Percentiles rank a stretch among this genome's conserved stretches.
Evolutionary conservation across 2,113 vertebrate species (phyloP).

Genomic region (Anoura caudifer): DNA sequence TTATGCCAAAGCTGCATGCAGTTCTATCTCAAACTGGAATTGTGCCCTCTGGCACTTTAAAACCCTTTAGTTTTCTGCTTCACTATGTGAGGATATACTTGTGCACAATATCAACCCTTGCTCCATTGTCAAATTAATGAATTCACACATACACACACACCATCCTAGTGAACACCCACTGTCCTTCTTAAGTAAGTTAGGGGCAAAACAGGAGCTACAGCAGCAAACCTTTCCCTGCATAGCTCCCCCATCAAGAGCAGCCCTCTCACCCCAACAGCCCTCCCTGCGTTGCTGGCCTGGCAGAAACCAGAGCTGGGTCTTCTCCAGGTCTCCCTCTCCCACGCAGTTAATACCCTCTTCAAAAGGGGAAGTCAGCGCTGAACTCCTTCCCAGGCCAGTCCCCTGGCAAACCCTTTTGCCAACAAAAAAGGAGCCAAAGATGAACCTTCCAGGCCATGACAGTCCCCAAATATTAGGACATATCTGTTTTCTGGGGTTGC

Average conservation of each 20-base stretch:
- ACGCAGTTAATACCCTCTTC: neutral
- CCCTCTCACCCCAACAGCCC: neutral
- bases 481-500: slow-evolving; percentile 11
- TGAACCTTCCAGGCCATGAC: neutral
- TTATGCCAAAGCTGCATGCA: neutral
- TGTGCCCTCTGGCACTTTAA: neutral
- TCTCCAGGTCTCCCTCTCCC: neutral
- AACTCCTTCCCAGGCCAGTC: neutral
- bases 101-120: neutral
- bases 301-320: neutral
- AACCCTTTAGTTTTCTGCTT: neutral
- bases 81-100: neutral
- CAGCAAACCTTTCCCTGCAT: neutral
- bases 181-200: neutral
- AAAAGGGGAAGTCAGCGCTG: slow-evolving; percentile 6
- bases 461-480: neutral
- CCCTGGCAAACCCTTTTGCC: neutral
- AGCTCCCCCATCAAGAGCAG: neutral
- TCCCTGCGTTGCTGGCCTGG: neutral
- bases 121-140: neutral
- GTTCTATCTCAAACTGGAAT: neutral
- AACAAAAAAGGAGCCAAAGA: neutral
- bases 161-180: neutral
- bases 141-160: neutral
- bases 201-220: neutral